These are phyloP conservation scores for Condylostylus longicornis DNA, from an alignment of 1,140 invertebrate genomes.

Conservation along the genomic window DNA sequence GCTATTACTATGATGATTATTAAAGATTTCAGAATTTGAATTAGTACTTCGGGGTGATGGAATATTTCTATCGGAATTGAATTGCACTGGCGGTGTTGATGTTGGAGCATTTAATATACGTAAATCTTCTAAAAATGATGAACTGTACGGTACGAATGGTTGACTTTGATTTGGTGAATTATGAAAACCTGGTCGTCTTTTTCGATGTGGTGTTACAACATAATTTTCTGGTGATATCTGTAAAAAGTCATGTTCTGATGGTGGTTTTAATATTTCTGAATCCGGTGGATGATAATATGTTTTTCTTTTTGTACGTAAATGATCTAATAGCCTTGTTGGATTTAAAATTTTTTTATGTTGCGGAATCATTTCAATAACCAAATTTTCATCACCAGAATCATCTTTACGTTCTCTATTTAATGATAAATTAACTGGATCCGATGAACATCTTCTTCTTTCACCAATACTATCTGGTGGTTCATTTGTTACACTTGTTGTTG, in stretches of 20 bases:
- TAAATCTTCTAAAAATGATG: constrained; percentile 50
- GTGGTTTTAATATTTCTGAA: constrained; percentile 41
- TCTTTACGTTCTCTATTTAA: no score
- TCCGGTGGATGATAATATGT: constrained; percentile 45
- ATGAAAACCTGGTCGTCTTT: constrained; percentile 66
- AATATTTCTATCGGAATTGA: constrained; percentile 22
- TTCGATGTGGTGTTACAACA: constrained; percentile 68
- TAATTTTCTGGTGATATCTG: constrained; percentile 55
- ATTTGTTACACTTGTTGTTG: no score
- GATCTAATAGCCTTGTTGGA: constrained; percentile 7
- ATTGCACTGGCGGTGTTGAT: constrained; percentile 20
- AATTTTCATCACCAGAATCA: constrained; percentile 33
- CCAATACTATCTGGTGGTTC: constrained; percentile 7
- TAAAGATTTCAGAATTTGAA: no score
- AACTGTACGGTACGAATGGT: constrained; percentile 63
- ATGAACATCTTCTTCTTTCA: constrained; percentile 19
- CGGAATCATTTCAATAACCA: constrained; percentile 28
- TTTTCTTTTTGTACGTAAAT: constrained; percentile 44
- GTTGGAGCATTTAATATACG: constrained; percentile 25
- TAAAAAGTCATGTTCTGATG: constrained; percentile 46
- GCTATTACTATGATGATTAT: constrained; percentile 11
- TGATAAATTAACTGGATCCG: constrained; percentile 64
- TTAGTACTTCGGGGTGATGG: no score
- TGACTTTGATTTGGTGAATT: constrained; percentile 71
- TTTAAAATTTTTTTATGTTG: constrained; percentile 10